These are phyloP conservation scores for Trachurus trachurus DNA, from an alignment of 2,797 vertebrate species.

Conservation along the genomic window DNA sequence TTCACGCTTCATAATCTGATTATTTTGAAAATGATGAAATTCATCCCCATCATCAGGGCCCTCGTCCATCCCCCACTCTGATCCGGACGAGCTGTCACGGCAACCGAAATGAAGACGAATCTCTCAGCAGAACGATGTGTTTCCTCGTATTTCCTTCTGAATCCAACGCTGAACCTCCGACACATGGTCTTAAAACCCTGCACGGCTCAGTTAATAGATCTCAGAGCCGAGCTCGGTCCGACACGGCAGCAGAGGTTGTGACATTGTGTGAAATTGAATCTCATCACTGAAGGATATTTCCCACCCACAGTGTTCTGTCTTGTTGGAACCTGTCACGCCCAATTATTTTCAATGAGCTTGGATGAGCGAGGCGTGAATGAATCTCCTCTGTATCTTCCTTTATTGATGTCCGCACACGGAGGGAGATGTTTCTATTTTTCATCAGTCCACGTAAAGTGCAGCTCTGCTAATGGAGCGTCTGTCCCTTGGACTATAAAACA, in stretches of 20 bases:
- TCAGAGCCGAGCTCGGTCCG: background rate
- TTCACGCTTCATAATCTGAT: background rate
- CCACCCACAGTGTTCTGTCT: conserved; percentile 65
- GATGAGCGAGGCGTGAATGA: conserved; percentile 68
- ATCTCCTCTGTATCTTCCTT: conserved; percentile 70
- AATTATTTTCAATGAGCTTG: conserved; percentile 75
- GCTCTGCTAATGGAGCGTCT: conserved; percentile 75
- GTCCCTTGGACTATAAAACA: conserved; percentile 63
- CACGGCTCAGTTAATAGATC: conserved; percentile 10
- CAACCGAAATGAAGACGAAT: background rate
- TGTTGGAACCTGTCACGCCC: conserved; percentile 70
- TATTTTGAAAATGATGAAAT: background rate
- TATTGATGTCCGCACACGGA: conserved; percentile 71
- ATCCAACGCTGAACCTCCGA: background rate
- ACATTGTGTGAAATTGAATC: conserved; percentile 73
- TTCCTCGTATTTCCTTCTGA: background rate
- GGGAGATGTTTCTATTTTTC: conserved; percentile 78
- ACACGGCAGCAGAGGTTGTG: conserved; percentile 52
- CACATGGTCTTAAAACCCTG: background rate
- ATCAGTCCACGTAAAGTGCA: conserved; percentile 82
- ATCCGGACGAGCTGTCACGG: background rate
- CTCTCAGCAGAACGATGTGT: background rate
- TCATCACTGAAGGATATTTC: conserved; percentile 72
- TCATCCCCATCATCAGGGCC: background rate
- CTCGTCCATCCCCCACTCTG: background rate